Evolutionary conservation across 2,113 vertebrate species (phyloP).

Genomic region (Barnardius zonarius): DNA sequence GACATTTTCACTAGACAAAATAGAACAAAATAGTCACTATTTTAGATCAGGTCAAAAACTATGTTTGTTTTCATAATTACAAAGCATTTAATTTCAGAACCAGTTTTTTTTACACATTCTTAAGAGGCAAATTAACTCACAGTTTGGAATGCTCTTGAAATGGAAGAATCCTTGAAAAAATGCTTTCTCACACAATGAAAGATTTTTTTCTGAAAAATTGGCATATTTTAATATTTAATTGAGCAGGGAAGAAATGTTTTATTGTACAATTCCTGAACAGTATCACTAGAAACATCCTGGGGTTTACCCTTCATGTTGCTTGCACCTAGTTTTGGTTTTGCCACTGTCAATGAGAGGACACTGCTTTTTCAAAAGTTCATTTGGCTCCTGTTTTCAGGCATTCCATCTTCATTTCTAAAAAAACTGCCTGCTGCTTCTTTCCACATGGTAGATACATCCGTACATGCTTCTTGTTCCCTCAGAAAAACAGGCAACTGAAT

Average conservation of each 20-base stretch:
- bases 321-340: not conserved
- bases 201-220: not conserved
- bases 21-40: not conserved
- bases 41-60: not conserved
- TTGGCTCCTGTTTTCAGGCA: not conserved
- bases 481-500: not conserved
- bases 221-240: not conserved
- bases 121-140: not conserved
- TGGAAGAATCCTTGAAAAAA: not conserved
- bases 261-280: not conserved
- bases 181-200: not conserved
- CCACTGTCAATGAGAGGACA: not conserved
- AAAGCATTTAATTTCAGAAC: not conserved
- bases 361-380: not conserved
- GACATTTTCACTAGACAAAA: slow-evolving; percentile 14
- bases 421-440: not conserved
- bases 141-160: not conserved
- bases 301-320: not conserved
- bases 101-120: not conserved
- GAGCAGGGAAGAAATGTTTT: not conserved
- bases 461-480: not conserved
- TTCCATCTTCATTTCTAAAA: not conserved
- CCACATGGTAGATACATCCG: not conserved
- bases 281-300: not conserved
- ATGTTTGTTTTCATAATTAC: not conserved